Evolutionary conservation across 37 sponge, comb jelly and placozoan species (phyloP).

Genomic region (Bolinopsis microptera): DNA sequence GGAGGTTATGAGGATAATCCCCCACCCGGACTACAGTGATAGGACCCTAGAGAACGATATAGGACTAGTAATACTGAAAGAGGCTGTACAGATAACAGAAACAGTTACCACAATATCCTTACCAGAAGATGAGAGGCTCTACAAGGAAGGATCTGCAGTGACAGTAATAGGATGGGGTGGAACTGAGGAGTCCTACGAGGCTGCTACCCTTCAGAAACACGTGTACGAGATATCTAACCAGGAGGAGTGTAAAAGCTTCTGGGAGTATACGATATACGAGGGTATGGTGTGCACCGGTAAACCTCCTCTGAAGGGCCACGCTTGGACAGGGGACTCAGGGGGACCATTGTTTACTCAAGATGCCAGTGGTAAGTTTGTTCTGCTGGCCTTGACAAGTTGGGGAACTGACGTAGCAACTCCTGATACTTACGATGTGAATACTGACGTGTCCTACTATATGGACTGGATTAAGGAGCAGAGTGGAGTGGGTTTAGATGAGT

Average conservation of each 20-base stretch:
- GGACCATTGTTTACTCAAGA: not conserved
- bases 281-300: not conserved
- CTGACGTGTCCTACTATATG: not conserved
- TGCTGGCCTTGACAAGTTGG: not conserved
- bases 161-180: not conserved
- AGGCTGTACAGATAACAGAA: not conserved
- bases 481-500: not conserved
- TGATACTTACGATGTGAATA: not conserved
- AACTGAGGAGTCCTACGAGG: not conserved
- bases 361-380: not conserved
- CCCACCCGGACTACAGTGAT: not conserved
- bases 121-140: not conserved
- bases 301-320: not conserved
- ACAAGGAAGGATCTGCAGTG: not conserved
- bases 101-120: not conserved
- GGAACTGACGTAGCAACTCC: not conserved
- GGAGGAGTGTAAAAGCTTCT: not conserved
- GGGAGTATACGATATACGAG: not conserved
- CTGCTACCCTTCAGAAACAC: not conserved
- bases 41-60: not conserved
- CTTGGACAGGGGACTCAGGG: not conserved
- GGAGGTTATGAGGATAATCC: not conserved
- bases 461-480: no score
- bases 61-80: not conserved
- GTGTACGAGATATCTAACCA: not conserved